These are phyloP conservation scores for Platycheirus albimanus DNA, from an alignment of 2,888 invertebrate genomes.

Conservation along the genomic window DNA sequence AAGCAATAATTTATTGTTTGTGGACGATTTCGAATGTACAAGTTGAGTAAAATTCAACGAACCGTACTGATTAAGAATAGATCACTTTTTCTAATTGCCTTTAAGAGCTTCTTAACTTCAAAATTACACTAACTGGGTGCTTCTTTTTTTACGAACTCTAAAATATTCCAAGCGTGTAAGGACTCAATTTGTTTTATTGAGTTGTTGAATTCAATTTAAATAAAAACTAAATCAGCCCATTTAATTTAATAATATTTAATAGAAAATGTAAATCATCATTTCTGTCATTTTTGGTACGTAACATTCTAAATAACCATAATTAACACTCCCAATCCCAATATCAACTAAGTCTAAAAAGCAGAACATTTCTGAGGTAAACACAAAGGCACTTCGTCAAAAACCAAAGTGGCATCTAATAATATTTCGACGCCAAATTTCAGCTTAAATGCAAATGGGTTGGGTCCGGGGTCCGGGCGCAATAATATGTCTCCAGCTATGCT, in stretches of 20 bases:
- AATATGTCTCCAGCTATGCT: constrained; percentile 3
- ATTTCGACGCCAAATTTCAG: constrained; percentile 8
- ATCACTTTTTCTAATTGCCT: too few species aligned
- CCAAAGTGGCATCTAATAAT: constrained; percentile 48
- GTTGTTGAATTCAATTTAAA: neutral
- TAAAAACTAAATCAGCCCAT: neutral
- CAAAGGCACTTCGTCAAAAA: constrained; percentile 8
- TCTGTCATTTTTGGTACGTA: neutral
- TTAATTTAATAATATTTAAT: neutral
- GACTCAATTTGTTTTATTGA: neutral
- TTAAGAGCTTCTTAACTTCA: too few species aligned
- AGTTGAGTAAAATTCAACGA: too few species aligned
- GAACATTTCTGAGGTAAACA: neutral
- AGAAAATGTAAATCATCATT: neutral
- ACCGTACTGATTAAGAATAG: too few species aligned
- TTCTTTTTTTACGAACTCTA: too few species aligned
- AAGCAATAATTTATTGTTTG: too few species aligned
- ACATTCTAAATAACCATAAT: neutral
- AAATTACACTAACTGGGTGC: too few species aligned
- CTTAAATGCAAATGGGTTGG: constrained; percentile 10
- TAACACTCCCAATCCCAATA: constrained; percentile 19
- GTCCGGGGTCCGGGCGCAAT: neutral
- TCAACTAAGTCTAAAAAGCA: constrained; percentile 15
- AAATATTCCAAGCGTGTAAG: too few species aligned
- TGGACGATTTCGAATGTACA: too few species aligned